Base-by-base conservation (phyloP, 2,888 invertebrate genomes). In the Amaurobius ferox region DNA sequence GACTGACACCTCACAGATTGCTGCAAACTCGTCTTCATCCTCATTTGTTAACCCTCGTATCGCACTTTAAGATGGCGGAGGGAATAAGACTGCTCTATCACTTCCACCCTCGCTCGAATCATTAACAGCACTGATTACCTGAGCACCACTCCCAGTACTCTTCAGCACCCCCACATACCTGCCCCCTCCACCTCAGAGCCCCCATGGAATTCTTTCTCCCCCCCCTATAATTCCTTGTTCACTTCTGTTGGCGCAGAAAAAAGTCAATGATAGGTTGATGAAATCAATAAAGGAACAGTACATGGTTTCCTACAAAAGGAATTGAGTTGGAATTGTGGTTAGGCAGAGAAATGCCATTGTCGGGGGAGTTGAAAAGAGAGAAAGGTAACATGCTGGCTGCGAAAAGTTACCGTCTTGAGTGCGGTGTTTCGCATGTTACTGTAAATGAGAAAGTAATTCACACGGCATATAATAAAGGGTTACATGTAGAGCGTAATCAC, bases 81-180 rank as follows among this genome's bases (percentile, higher is more conserved):
- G 7, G 55, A 68, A 48, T 79, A 79, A 66, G 64, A 64, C 26
- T 67, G 72, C 67, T 80, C 73, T 67, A 80, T 80, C 72, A 55
- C 39, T 80, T 67, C 19, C 28, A 48, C 35, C 32, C 67, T 16
- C 19, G 3, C 3, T 19, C 23, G 55, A 39, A 67, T 68, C 73
- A 80, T 80, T 73, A 80, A 39, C 73, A 48, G 61, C 66, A 73
- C 80, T 80, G 80, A 80, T 80, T 80, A 80, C 80, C 67, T 55
- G 39, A 55, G 48, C 9, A 66, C 44, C 35, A 64, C 80, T 44
- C 80, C 72, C 73, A 61, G 55, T 66, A 13, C 72, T 66, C 71
- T 23, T 32, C 29, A 28, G 64, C 64, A 62, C 64, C 78, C n/a
- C 61, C 62, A 40, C 39, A 39, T 64, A 28, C 39, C 26, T 23